Conservation (phyloP, 2,797 vertebrate species). For the Esox lucius region DNA sequence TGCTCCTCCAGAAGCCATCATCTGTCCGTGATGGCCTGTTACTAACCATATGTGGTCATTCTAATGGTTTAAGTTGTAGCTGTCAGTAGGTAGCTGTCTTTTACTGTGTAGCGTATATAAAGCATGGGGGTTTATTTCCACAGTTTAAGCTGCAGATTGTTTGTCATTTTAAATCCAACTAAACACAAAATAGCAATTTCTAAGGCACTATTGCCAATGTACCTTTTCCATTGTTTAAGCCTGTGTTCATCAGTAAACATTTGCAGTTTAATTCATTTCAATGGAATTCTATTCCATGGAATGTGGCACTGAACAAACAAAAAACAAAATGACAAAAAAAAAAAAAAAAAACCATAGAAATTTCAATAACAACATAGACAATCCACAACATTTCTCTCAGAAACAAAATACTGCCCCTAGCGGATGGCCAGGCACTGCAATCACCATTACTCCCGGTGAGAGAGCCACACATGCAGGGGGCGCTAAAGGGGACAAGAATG, state of each 20-base stretch:
- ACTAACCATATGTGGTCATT: constrained; percentile 23
- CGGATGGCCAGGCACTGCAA: constrained; percentile 36
- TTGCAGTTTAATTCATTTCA: constrained; percentile 26
- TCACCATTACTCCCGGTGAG: constrained; percentile 33
- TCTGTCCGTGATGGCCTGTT: constrained; percentile 13
- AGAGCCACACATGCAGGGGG: constrained; percentile 20
- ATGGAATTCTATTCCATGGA: constrained; percentile 49
- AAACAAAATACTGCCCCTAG: constrained; percentile 9
- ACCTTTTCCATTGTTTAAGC: background rate
- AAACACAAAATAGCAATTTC: constrained; percentile 27
- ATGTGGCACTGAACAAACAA: constrained; percentile 51
- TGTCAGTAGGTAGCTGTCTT: background rate
- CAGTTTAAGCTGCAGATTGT: background rate
- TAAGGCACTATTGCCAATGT: constrained; percentile 58
- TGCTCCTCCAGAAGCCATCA: background rate
- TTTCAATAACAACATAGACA: constrained; percentile 20
- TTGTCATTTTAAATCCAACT: constrained; percentile 14
- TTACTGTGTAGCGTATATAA: constrained; percentile 30
- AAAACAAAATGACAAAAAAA: constrained; percentile 7
- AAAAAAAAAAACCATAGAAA: background rate
- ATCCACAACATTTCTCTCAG: background rate
- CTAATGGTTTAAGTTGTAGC: background rate
- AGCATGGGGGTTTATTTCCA: constrained; percentile 7
- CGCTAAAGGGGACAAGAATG: background rate
- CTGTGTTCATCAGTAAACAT: constrained; percentile 33